Evolutionary conservation across 2,888 invertebrate species (phyloP).

Genomic region (Ophioninae sp.): DNA sequence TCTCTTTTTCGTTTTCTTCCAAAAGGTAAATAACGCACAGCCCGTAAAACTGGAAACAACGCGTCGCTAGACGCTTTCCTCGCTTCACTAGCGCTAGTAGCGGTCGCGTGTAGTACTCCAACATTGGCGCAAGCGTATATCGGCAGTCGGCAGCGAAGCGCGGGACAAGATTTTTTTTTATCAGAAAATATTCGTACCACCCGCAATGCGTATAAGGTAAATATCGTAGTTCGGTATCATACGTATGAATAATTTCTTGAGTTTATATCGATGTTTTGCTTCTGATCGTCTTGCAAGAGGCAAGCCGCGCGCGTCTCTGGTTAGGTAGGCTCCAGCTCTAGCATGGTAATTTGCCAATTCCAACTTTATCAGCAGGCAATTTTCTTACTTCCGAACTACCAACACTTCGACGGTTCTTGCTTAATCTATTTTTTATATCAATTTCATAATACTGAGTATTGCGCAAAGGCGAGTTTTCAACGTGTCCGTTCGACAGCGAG

Average conservation of each 20-base stretch:
- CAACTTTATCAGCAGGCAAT: background rate
- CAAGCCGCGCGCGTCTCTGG: background rate
- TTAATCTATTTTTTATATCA: background rate
- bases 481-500: background rate
- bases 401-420: background rate
- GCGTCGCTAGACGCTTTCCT: background rate
- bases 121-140: background rate
- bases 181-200: background rate
- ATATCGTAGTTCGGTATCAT: background rate
- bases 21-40: background rate
- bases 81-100: background rate
- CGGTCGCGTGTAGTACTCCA: background rate
- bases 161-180: background rate
- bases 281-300: background rate
- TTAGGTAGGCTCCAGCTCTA: background rate
- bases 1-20: background rate
- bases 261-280: background rate
- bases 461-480: conserved; percentile 4
- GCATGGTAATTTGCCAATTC: background rate
- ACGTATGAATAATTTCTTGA: background rate
- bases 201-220: background rate
- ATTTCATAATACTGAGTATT: background rate
- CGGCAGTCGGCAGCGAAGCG: background rate
- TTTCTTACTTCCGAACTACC: background rate
- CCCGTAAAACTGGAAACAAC: background rate